Conservation (phyloP, 2,797 vertebrate species). For the Manis pentadactyla region DNA sequence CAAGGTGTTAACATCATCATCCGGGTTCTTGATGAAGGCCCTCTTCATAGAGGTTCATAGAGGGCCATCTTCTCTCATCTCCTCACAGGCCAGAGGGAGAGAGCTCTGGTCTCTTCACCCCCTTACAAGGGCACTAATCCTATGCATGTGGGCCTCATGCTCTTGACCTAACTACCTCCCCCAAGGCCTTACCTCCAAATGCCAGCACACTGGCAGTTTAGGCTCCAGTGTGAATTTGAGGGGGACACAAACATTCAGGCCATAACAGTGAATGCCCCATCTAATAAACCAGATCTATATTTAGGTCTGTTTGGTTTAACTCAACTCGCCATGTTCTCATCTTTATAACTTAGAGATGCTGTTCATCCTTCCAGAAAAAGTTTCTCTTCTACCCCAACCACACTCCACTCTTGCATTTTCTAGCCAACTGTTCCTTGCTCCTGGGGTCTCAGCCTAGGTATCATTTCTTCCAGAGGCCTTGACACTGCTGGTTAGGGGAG, state of each 20-base stretch:
- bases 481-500: neutral
- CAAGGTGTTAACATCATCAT: too few relatives aligned
- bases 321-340: neutral
- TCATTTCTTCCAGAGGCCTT: neutral
- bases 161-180: neutral
- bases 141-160: neutral
- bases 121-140: neutral
- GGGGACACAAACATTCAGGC: neutral
- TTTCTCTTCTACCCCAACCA: neutral
- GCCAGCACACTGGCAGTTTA: neutral
- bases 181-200: neutral
- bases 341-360: neutral
- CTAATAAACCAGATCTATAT: neutral
- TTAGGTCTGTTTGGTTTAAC: neutral
- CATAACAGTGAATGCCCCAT: too few relatives aligned
- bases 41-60: neutral
- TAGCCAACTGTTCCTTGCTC: neutral
- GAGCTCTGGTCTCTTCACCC: neutral
- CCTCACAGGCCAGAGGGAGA: neutral
- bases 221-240: neutral
- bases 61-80: neutral
- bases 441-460: neutral
- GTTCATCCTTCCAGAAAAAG: neutral
- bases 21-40: neutral
- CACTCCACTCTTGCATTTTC: neutral